A percentile compares a stretch with the other conserved stretches of the same genome.
Conservation (phyloP, 2,113 vertebrate species). For the Heterochromis multidens region DNA sequence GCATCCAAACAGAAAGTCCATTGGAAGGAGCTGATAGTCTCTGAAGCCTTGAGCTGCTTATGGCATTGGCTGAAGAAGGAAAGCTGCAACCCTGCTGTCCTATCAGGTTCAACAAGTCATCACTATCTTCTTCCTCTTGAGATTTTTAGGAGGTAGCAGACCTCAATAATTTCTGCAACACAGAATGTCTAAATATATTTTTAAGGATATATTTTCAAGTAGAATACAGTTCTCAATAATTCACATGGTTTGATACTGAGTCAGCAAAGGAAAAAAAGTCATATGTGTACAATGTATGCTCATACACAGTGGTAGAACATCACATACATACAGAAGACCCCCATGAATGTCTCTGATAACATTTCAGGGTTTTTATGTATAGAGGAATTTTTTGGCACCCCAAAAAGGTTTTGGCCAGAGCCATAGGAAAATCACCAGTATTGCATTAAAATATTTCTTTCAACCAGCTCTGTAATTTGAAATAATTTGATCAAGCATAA, state of each 20-base stretch:
- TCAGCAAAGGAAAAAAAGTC: background rate
- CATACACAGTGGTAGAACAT: background rate
- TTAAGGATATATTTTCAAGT: too few relatives aligned
- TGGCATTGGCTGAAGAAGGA: background rate
- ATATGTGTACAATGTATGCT: background rate
- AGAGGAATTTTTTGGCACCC: background rate
- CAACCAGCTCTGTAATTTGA: too few relatives aligned
- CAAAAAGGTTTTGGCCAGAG: fast-evolving
- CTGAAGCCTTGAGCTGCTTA: background rate
- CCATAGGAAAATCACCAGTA: background rate
- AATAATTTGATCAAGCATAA: too few relatives aligned
- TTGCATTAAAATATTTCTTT: background rate
- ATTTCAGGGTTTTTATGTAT: background rate
- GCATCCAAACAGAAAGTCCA: background rate
- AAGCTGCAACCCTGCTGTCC: background rate
- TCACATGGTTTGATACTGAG: background rate
- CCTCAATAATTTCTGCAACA: background rate
- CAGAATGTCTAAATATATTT: background rate
- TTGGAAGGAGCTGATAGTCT: background rate
- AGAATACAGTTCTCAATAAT: too few relatives aligned
- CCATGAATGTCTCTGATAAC: too few relatives aligned
- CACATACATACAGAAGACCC: background rate
- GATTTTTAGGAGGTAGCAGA: background rate
- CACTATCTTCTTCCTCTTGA: background rate
- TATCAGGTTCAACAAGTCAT: background rate